Base-by-base conservation (phyloP, 1,140 invertebrate species). In the Himalopsyche phryganea region DNA sequence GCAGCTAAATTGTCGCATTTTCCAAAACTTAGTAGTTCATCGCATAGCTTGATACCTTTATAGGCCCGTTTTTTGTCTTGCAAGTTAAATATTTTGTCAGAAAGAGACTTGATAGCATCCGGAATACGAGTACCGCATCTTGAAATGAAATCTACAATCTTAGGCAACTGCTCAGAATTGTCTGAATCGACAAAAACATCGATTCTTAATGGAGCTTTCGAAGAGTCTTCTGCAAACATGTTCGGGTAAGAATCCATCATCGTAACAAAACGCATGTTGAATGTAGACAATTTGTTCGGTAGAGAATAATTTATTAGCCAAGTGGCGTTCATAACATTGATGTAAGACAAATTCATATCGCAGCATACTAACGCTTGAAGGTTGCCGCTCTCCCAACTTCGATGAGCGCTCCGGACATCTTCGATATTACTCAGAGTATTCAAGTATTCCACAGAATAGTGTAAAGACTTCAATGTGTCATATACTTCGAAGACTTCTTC, bases 221-320 rank as follows among this genome's bases (percentile, higher is more conserved):
- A 50, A 13, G 10, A n/a, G 1, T 48, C 41, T 20, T 53, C 9
- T 45, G 67, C 66, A 52, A 76, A 77, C 49, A 77, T 71, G 5
- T 72, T 75, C 0, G 69, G 62, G 50, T 75, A 76, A 47, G 71
- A 69, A 23, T 73, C 69, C n/a, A 69, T 73, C n/a, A 77, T 62
- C 18, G 72, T 70, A 0, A 71, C 66, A 38, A 77, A 77, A 18
- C 74, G 63, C 63, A 70, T 71, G 41, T 69, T 69, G 42, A 77
- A 77, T 47, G 57, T 69, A 0, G 73, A 73, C 51, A 70, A 75
- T 1, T 70, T 52, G 11, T 57, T 35, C 0, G 74, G 74, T 44
- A 76, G 50, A 4, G 74, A 76, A 63, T 68, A 77, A 55, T 75
- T 70, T 0, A 76, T 38, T 4, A 77, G 63, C 59, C 71, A 67